Evolutionary conservation across 1,140 invertebrate species (phyloP).

Genomic region (Zelostemma sp.): DNA sequence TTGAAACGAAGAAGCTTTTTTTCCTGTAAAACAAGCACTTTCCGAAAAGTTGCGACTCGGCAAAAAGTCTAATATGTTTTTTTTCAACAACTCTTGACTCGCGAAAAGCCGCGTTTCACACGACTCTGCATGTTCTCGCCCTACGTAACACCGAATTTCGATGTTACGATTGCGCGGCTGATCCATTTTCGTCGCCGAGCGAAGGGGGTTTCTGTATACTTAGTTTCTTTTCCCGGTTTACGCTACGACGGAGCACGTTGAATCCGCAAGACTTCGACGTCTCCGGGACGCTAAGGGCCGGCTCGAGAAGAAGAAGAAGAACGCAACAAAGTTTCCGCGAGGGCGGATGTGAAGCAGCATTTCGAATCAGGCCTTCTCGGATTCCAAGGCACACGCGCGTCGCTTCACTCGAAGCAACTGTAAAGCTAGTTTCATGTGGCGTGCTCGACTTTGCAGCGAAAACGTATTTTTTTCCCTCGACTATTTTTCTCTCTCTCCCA

Average conservation of each 20-base stretch:
- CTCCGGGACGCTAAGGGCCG: neutral
- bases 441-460: slow-evolving; percentile 5
- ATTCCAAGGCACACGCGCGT: neutral
- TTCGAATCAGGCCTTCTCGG: neutral
- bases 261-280: slow-evolving; percentile 7
- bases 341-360: neutral
- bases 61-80: too few relatives aligned
- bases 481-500: slow-evolving; percentile 16
- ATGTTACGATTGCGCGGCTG: neutral
- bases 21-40: too few relatives aligned
- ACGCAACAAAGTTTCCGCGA: slow-evolving; percentile 9
- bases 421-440: slow-evolving; percentile 14
- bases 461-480: neutral
- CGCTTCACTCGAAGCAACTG: neutral
- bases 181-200: neutral
- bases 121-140: too few relatives aligned
- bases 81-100: too few relatives aligned
- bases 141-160: neutral
- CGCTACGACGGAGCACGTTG: neutral
- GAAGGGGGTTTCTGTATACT: neutral
- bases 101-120: too few relatives aligned
- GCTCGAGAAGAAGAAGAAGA: neutral
- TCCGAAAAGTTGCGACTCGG: too few relatives aligned
- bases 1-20: too few relatives aligned
- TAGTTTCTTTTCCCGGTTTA: neutral